Base-by-base conservation (phyloP, 2,888 invertebrate genomes). In the Drosophila prostipennis region DNA sequence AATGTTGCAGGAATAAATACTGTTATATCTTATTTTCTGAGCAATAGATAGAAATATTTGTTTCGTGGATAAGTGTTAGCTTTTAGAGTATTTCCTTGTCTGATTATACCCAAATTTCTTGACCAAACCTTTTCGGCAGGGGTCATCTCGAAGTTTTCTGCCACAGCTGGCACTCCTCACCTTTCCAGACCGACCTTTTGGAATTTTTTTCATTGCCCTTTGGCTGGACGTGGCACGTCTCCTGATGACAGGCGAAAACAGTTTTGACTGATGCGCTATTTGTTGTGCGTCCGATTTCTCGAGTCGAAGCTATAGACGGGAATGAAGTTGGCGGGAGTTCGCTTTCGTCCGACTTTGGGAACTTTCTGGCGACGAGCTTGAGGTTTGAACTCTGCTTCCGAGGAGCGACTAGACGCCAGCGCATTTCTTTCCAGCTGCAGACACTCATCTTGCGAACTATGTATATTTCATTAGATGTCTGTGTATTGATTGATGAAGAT, bases 181-280 rank as follows among this genome's bases (percentile, higher is more conserved):
- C 61, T 39, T 51, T 51, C 16, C 32, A 37, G 19, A 34, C 1
- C 11, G 11, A 1, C 10, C 11, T 13, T 34, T 34, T 49, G 40
- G 34, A 29, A 19, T 52, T 58, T 19, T 42, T 51, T 34, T 13
- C 16, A 8, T n/a, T 55, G 55, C 42, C 70, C 42, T 26, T 51
- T 13, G 45, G 16, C 68, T 69, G 76, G 72, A 80, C 74, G 84
- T 83, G 80, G 72, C 88, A 77, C 80, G 79, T 80, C 79, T 70
- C 70, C 72, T 61, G 84, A 89, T 87, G 84, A 89, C 89, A 84
- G 87, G 85, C 75, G 76, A 75, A 77, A 87, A 84, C 78, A 84
- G 75, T 84, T 84, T 88, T 84, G 84, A 84, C 85, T 89, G 83
- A 88, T 84, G 85, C 76, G 74, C 77, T 76, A 68, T 88, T 80